Evolutionary conservation across 2,888 invertebrate genomes (phyloP), one percentile per base, ranked within the genome.

Genomic region (Noctuana brunneofusca): DNA sequence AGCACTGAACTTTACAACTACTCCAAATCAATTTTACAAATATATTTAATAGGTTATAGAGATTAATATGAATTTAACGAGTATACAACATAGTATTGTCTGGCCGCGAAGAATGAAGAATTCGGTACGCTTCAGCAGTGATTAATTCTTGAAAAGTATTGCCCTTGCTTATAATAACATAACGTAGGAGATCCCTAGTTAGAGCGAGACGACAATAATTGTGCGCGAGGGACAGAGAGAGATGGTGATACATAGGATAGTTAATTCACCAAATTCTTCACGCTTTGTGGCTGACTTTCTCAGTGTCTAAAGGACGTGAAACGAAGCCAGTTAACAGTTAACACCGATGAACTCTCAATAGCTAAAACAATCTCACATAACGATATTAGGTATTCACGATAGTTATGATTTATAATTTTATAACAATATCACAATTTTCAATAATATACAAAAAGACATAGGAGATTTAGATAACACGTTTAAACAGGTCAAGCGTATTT

Each of bases 371-470:
- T 76, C 74, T 75, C 77, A 75, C 73, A 74, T 75, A 82, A 81
- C n/a, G n/a, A n/a, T n/a, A n/a, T n/a, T n/a, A n/a, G n/a, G 85
- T 78, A 83, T 75, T 71, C 75, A 81, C 75, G 83, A 84, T 75
- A 80, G 73, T 81, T 80, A 86, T 74, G 79, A 83, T 83, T 79
- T 76, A 78, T 83, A 69, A 83, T 76, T 83, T 86, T 84, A 86
- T 88, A 90, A 91, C 89, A 89, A 90, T 91, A 91, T 91, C 91
- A 91, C 91, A 91, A 87, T 91, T 89, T 91, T 91, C 81, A 89
- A 89, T 90, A 90, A 90, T 89, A 88, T 89, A 89, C 89, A 87
- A 83, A 87, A 87, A 84, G 82, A 85, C 78, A 80, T 83, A 83
- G 82, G 84, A 87, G 80, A 87, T 83, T 83, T 81, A 85, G 82